phyloP scores from a whole-genome alignment of 2,888 invertebrate species.

The Agrochola lota region DNA sequence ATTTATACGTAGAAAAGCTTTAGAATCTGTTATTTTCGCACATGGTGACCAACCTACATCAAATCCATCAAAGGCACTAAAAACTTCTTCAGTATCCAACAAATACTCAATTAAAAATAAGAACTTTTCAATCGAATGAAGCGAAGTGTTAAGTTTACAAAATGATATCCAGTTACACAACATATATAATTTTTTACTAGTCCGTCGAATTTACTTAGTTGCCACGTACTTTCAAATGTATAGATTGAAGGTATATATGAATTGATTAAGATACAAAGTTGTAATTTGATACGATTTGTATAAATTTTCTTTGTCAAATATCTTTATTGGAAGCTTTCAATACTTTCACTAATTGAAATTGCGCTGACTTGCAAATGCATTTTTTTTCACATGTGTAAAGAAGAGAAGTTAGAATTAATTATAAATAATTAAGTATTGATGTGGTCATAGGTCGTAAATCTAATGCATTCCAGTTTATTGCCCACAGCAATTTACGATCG shows the following conservation, averaged over 20 bases:
- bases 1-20: neutral
- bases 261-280: neutral
- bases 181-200: neutral
- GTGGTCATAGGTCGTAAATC: constrained; percentile 68
- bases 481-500: constrained; percentile 72
- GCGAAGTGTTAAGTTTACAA: neutral
- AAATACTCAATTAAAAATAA: neutral
- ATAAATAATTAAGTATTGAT: constrained; percentile 45
- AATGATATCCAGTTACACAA: neutral
- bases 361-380: neutral
- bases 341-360: neutral
- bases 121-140: neutral
- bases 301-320: neutral
- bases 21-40: neutral
- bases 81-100: neutral
- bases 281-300: neutral
- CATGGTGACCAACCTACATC: no score
- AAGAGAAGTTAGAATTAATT: neutral
- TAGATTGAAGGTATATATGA: no score
- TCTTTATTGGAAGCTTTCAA: neutral
- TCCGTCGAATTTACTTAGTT: neutral
- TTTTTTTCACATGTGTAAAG: neutral
- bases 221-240: neutral
- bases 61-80: neutral
- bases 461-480: constrained; percentile 74